Evolutionary conservation across 2,113 vertebrate genomes (phyloP), one percentile per base, ranked within the genome.

Genomic region (Chunga burmeisteri): DNA sequence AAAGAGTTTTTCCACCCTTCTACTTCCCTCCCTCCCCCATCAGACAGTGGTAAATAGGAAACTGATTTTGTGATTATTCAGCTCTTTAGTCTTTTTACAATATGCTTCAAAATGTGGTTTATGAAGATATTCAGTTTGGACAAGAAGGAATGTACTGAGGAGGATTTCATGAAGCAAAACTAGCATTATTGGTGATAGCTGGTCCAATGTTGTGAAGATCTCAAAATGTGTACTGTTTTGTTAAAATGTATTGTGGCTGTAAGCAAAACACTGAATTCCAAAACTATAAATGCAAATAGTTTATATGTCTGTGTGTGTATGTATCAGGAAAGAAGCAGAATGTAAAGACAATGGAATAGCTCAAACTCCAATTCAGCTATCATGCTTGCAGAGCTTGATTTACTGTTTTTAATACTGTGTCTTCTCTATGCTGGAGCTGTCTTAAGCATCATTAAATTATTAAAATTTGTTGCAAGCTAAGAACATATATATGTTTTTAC

Each of bases 341-440:
- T 85, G 82, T 88, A 94, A 97, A 95, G 81, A 96, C 46, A 56
- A 95, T 81, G 55, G 90, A 97, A 96, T 97, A 97, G 96, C 92
- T 95, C 93, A 95, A 97, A 95, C 90, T 92, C 91, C 86, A 93
- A 74, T 96, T 96, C 95, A 85, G 97, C 95, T 26, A 63, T 94
- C 36, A 56, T 65, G 86, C 86, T 96, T 95, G 86, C 93, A 96
- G 92, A 93, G 66, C 90, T 96, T 98, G 98, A 98, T 98, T 98
- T 98, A 98, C 96, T 95, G 94, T 97, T 98, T 97, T 98, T 98
- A 98, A 98, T 98, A 98, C 96, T 81, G 86, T 94, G 56, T 91
- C 59, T 72, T 96, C 86, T 84, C 83, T 63, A 14, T 42, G 52
- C 47, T 88, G 80, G 75, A 95, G 80, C 94, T 86, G 86, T 95